Evolutionary conservation across 2,113 vertebrate genomes (phyloP), one percentile per base, ranked within the genome.

Genomic region (Aplodontia rufa): DNA sequence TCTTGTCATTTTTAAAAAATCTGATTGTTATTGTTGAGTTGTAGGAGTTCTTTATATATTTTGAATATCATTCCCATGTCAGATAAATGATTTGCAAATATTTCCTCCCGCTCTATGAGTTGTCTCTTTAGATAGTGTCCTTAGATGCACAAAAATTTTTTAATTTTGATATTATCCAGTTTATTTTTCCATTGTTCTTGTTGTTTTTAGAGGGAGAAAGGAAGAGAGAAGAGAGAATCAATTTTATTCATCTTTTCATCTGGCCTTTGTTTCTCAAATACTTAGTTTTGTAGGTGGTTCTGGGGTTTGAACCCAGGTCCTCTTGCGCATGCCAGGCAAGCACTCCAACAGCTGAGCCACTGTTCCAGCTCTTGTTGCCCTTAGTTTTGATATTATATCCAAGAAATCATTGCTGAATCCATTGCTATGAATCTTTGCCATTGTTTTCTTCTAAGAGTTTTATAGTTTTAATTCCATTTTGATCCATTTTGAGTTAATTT

Each of bases 51-150:
- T 66, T 90, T 80, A 8, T 89, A 32, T 92, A 84, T 53, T 53
- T n/a, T 53, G 19, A 17, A n/a, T 85, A 72, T 71, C n/a, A 68
- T 6, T 79, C 72, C 42, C 8, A 58, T 92, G 32, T 89, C 40
- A 78, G 32, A 72, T 93, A 78, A 30, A n/a, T 92, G 66, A 91
- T 45, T 93, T 90, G 37, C 37, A 90, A 24, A 80, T 90, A 72
- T 81, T 90, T 53, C 85, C 24, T 58, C 8, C 28, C 10, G n/a
- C 62, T 66, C 26, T 85, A 6, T 47, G 17, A 45, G 22, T 89
- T 92, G 11, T 42, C 28, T 87, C 49, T 92, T 45, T 47, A 68
- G 53, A 53, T 89, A 53, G 28, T 84, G 20, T 71, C n/a, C 37
- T 93, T 80, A 17, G 40, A 71, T 86, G n/a, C 26, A 66, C 17